Evolutionary conservation across 1,140 invertebrate genomes (phyloP).

Genomic region (Apis mellifera): Amel_HAv3.1 CM009943.2:5410001-5410500

Average conservation of each 20-base stretch:
- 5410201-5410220: slow-evolving; percentile 66
- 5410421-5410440: neutral
- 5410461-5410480: neutral
- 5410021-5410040: slow-evolving; percentile 31
- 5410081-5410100: slow-evolving; percentile 66
- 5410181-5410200: slow-evolving; percentile 75
- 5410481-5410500: too few species aligned
- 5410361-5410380: too few species aligned
- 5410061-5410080: slow-evolving; percentile 1
- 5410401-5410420: too few species aligned
- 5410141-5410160: slow-evolving; percentile 58
- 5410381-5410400: neutral
- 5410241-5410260: slow-evolving; percentile 75
- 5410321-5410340: neutral
- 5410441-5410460: slow-evolving; percentile 5
- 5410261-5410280: slow-evolving; percentile 58
- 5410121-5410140: slow-evolving; percentile 73
- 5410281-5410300: slow-evolving; percentile 45
- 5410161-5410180: slow-evolving; percentile 63
- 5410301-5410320: slow-evolving; percentile 6
- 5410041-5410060: too few species aligned
- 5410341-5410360: too few species aligned
- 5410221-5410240: slow-evolving; percentile 77
- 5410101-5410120: slow-evolving; percentile 77
- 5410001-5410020: slow-evolving; percentile 54